phyloP scores from a whole-genome alignment of 2,113 vertebrate species.

The Colaptes auratus region DNA sequence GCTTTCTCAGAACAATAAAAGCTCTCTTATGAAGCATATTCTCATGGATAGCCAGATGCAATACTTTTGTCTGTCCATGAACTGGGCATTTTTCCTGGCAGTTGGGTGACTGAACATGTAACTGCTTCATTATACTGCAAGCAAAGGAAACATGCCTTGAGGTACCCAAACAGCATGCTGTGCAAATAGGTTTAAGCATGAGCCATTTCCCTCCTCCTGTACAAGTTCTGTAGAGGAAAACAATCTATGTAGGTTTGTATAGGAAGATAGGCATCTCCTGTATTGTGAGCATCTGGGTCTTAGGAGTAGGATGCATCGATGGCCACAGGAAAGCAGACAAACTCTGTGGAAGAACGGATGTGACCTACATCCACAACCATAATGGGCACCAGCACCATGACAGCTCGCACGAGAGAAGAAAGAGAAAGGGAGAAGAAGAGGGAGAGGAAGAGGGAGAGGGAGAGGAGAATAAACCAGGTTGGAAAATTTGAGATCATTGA shows the following conservation, averaged over 20 bases:
- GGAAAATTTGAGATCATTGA: too few relatives aligned
- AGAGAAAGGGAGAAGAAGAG: too few relatives aligned
- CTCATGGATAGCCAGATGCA: neutral
- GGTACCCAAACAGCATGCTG: neutral
- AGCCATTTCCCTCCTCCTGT: neutral
- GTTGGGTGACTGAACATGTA: neutral
- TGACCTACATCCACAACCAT: neutral
- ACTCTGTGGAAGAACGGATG: neutral
- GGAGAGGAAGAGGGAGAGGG: too few relatives aligned
- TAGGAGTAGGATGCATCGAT: neutral
- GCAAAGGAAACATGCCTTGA: neutral
- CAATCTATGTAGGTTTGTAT: neutral
- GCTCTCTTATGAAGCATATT: neutral
- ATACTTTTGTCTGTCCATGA: neutral
- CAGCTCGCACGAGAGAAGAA: neutral
- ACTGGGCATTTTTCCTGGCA: neutral
- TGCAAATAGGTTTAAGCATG: rapidly evolving
- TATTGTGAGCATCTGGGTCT: neutral
- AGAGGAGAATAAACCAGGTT: too few relatives aligned
- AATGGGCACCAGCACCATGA: neutral
- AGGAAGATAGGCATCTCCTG: neutral
- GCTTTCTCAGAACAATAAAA: neutral
- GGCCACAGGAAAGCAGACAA: neutral
- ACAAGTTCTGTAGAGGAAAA: neutral
- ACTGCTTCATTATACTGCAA: neutral